phyloP scores from a whole-genome alignment of 2,113 vertebrate species.

The Apistogramma diplotaenia region DNA sequence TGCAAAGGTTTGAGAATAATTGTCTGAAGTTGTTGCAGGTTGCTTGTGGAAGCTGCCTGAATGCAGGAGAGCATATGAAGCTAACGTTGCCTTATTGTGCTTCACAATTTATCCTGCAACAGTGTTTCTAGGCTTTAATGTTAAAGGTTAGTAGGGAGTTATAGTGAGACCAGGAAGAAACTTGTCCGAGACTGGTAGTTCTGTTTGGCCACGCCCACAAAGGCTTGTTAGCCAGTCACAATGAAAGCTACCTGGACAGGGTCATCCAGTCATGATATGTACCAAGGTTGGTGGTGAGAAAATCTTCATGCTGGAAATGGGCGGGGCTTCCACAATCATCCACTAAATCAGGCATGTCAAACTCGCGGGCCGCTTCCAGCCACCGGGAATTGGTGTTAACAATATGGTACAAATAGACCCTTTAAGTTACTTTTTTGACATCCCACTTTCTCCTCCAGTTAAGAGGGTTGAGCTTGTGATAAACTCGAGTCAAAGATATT shows the following conservation, averaged over 20 bases:
- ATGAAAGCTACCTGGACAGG: neutral
- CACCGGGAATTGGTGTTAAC: too few relatives aligned
- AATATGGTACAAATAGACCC: too few relatives aligned
- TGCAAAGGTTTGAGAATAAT: neutral
- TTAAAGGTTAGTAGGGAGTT: neutral
- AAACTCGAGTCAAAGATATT: too few relatives aligned
- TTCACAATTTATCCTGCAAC: accelerated
- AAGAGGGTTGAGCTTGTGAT: too few relatives aligned
- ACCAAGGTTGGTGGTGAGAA: neutral
- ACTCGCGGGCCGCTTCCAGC: too few relatives aligned
- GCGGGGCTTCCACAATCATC: neutral
- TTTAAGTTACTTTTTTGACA: too few relatives aligned
- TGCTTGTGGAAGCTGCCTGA: neutral
- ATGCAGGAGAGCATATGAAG: too few relatives aligned
- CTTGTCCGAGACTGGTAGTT: too few relatives aligned
- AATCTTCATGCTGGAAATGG: neutral
- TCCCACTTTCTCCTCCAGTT: too few relatives aligned
- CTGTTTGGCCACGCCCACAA: too few relatives aligned
- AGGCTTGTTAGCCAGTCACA: neutral
- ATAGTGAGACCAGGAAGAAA: neutral
- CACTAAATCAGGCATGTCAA: accelerated
- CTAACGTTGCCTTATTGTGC: neutral
- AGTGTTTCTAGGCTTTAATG: neutral
- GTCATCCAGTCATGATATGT: neutral
- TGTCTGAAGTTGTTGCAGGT: neutral